Conservation (phyloP, 1,140 invertebrate genomes). For the Pseudoatta argentina region DNA sequence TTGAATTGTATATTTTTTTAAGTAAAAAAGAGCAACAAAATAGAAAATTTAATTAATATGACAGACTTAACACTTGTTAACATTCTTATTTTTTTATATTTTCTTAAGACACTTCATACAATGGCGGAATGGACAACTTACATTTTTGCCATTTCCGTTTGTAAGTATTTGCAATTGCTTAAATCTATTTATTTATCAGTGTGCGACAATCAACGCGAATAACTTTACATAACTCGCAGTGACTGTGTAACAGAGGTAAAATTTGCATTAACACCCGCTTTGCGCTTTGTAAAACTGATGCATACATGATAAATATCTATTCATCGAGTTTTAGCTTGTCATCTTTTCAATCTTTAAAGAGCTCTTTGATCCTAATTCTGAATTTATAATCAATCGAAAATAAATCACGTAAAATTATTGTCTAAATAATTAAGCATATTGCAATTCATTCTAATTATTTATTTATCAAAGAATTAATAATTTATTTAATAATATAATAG, state of each 20-base stretch:
- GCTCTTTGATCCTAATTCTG: neutral
- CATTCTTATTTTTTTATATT: neutral
- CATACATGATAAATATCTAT: constrained; percentile 11
- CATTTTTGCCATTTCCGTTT: neutral
- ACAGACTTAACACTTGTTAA: neutral
- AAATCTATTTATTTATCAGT: constrained; percentile 21
- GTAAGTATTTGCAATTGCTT: constrained; percentile 21
- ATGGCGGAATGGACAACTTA: neutral
- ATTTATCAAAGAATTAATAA: neutral
- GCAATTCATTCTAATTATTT: constrained; percentile 14
- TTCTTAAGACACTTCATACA: no score
- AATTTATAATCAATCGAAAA: neutral
- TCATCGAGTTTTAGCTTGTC: neutral
- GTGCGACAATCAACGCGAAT: constrained; percentile 10
- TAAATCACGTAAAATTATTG: neutral
- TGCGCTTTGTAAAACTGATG: constrained; percentile 29
- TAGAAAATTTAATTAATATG: neutral
- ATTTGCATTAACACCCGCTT: constrained; percentile 8
- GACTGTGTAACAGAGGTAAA: constrained; percentile 4
- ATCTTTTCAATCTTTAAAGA: constrained; percentile 1
- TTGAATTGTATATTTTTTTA: neutral
- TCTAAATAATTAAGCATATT: no score
- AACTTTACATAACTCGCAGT: constrained; percentile 34
- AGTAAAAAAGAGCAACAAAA: neutral
- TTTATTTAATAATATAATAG: neutral